phyloP scores from a whole-genome alignment of 2,888 invertebrate genomes.

The Xylocampa areola region DNA sequence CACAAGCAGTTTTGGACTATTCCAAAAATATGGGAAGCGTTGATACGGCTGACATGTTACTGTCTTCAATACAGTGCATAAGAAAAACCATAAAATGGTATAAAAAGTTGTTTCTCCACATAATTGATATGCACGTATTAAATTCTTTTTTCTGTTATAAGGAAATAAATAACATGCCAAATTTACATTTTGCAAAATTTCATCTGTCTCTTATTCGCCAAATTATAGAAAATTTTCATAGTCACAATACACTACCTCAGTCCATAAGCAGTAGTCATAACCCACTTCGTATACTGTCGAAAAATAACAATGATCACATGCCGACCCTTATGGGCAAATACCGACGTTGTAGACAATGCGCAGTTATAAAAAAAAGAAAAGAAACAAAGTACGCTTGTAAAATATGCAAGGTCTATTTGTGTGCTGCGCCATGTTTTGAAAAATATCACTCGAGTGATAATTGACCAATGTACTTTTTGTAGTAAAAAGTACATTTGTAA shows the following conservation, averaged over 20 bases:
- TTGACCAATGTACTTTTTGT: constrained; percentile 24
- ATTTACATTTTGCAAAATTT: constrained; percentile 34
- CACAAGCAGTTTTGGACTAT: constrained; percentile 43
- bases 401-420: constrained; percentile 42
- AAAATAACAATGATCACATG: constrained; percentile 30
- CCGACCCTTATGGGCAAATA: constrained; percentile 31
- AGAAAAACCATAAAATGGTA: constrained; percentile 42
- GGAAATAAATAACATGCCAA: constrained; percentile 26
- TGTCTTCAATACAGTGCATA: constrained; percentile 39
- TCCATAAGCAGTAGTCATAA: constrained; percentile 25
- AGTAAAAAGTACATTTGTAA: constrained; percentile 26
- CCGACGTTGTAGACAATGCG: constrained; percentile 38
- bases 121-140: constrained; percentile 36
- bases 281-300: constrained; percentile 30
- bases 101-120: constrained; percentile 41
- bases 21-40: constrained; percentile 43
- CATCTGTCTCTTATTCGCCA: constrained; percentile 32
- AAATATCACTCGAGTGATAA: constrained; percentile 30
- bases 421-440: constrained; percentile 30
- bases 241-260: constrained; percentile 15
- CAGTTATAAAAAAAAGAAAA: constrained; percentile 31
- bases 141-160: constrained; percentile 29
- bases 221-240: constrained; percentile 36
- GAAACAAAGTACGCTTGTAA: constrained; percentile 35
- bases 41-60: constrained; percentile 49